Percentiles rank a stretch among this genome's conserved stretches.
Conservation (phyloP, 2,113 vertebrate genomes). For the Podilymbus podiceps region DNA sequence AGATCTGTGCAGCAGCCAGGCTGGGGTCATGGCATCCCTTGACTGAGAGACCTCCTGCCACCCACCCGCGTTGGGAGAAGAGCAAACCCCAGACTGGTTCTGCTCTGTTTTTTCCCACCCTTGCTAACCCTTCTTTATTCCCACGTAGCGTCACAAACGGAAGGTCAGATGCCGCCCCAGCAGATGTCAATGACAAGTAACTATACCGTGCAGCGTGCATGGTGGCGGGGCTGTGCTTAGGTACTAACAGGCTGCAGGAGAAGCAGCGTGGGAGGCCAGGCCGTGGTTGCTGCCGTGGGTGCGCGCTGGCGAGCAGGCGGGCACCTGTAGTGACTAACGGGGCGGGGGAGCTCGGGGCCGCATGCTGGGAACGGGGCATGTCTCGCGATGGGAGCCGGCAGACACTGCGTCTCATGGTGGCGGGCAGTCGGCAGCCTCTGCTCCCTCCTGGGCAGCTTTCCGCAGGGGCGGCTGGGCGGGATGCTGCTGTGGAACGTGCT, state of each 20-base stretch:
- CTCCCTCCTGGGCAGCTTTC: background rate
- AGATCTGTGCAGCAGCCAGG: background rate
- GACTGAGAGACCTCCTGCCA: fast-evolving
- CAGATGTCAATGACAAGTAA: conserved; percentile 93
- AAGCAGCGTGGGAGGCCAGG: background rate
- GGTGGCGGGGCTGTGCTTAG: conserved; percentile 85
- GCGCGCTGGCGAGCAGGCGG: background rate
- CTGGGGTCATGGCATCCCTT: fast-evolving
- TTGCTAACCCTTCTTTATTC: conserved; percentile 78
- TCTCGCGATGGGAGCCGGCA: background rate
- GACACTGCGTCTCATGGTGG: background rate
- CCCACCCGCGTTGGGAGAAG: fast-evolving
- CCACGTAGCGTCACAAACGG: conserved; percentile 79
- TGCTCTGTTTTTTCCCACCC: background rate
- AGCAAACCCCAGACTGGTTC: background rate
- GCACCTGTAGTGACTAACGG: conserved; percentile 31
- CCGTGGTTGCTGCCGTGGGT: background rate
- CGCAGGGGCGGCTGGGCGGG: fast-evolving
- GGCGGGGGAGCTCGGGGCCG: background rate
- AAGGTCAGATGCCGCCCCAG: conserved; percentile 79
- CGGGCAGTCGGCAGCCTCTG: fast-evolving
- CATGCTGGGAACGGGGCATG: conserved; percentile 40
- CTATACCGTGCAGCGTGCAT: conserved; percentile 80
- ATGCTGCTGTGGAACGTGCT: background rate
- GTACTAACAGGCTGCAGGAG: conserved; percentile 50